Percentiles rank a stretch among this genome's conserved stretches.
Conservation (phyloP, 2,888 invertebrate species). For the Melanophora roralis region DNA sequence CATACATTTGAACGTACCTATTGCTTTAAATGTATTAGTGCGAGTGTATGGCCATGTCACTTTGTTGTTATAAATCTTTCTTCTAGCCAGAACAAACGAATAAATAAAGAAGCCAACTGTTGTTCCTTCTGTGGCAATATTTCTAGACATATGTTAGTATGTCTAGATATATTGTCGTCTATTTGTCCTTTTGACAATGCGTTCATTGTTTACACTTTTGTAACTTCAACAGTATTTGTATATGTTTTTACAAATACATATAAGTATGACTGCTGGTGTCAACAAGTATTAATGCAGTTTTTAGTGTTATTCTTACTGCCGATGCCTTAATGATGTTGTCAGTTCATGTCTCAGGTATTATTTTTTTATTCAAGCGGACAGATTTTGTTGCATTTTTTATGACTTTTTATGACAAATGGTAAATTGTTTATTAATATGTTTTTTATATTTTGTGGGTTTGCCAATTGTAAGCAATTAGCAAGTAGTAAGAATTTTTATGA, state of each 20-base stretch:
- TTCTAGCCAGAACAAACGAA: no score
- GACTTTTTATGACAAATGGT: not conserved
- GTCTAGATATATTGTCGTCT: no score
- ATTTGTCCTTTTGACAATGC: no score
- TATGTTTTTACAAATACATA: not conserved
- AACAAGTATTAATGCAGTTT: slow-evolving; percentile 43
- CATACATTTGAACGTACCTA: not conserved
- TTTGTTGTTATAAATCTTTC: no score
- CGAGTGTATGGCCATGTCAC: not conserved
- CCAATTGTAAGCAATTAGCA: slow-evolving; percentile 58
- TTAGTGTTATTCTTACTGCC: slow-evolving; percentile 41
- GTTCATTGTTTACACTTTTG: no score
- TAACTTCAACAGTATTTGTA: no score
- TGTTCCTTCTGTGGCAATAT: no score
- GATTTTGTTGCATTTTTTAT: slow-evolving; percentile 33
- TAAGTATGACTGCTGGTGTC: slow-evolving; percentile 48
- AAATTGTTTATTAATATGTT: not conserved
- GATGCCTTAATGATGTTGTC: slow-evolving; percentile 41
- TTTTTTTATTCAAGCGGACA: slow-evolving; percentile 19
- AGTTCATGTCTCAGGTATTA: slow-evolving; percentile 47
- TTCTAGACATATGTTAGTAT: no score
- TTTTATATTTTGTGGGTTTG: not conserved
- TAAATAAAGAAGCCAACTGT: no score
- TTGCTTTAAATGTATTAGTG: not conserved
- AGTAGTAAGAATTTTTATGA: slow-evolving; percentile 32